These are phyloP conservation scores for Serinus canaria DNA, from an alignment of 2,113 vertebrate genomes.

Conservation along the genomic window DNA sequence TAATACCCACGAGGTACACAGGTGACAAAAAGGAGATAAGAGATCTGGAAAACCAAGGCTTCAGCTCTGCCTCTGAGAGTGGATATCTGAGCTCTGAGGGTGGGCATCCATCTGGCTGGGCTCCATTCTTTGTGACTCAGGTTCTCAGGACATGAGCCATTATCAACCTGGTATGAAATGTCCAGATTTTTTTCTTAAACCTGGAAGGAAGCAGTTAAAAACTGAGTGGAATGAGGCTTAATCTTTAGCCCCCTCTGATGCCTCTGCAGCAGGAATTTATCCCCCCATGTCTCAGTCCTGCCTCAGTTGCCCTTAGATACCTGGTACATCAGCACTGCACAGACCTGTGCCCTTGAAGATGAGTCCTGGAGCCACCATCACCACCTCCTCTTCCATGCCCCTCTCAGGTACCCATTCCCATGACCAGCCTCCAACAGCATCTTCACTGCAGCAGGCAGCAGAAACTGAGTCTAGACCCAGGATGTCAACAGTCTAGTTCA, in stretches of 20 bases:
- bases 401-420: not conserved
- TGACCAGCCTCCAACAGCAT: not conserved
- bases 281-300: not conserved
- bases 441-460: not conserved
- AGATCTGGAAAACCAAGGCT: not conserved
- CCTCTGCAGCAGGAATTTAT: not conserved
- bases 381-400: fast-evolving
- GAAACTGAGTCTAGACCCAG: not conserved
- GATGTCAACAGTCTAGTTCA: not conserved
- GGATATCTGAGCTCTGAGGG: not conserved
- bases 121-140: not conserved
- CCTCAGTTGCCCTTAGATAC: not conserved
- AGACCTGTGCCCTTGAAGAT: not conserved
- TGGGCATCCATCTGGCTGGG: not conserved
- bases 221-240: fast-evolving
- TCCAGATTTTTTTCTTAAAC: not conserved
- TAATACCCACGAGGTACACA: not conserved
- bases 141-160: not conserved
- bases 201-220: not conserved
- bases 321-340: not conserved
- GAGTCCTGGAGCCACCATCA: not conserved
- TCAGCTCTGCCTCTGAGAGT: not conserved
- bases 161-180: not conserved
- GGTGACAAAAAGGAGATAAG: not conserved
- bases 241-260: not conserved